Percentiles rank a stretch among this genome's conserved stretches.
These are phyloP conservation scores for Pyrocoelia pectoralis DNA, from an alignment of 2,888 invertebrate species.

Conservation along the genomic window DNA sequence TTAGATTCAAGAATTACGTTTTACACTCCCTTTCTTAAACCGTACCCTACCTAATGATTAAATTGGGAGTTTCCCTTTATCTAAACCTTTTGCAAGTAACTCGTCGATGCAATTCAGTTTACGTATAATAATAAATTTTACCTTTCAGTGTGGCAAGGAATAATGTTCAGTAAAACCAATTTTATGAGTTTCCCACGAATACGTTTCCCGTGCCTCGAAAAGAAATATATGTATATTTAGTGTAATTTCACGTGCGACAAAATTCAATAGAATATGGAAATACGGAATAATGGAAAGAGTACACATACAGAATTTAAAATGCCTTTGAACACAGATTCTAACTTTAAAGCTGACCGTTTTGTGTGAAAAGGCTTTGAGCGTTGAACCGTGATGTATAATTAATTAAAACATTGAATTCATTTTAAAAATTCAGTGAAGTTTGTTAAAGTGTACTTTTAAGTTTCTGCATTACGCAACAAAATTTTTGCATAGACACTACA, in stretches of 20 bases:
- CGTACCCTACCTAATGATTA: not conserved
- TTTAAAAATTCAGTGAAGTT: not conserved
- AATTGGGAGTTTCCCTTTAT: not conserved
- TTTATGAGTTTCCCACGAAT: not conserved
- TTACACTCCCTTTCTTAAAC: not conserved
- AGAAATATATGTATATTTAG: slow-evolving; percentile 9
- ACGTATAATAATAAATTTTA: not conserved
- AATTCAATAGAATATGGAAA: slow-evolving; percentile 14
- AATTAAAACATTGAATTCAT: not conserved
- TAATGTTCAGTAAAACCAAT: not conserved
- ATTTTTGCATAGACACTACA: no score
- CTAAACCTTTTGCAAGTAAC: no score
- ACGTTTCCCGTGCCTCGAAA: not conserved
- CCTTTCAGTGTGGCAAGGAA: not conserved
- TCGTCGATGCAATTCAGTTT: no score
- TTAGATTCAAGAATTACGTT: not conserved
- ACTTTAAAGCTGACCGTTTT: slow-evolving; percentile 8
- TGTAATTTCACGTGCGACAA: slow-evolving; percentile 4
- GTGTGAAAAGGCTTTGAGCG: no score
- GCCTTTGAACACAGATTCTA: not conserved
- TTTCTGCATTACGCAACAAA: no score
- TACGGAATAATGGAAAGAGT: slow-evolving; percentile 2
- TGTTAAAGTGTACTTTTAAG: no score
- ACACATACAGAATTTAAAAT: slow-evolving; percentile 8
- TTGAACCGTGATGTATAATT: not conserved